A percentile compares a stretch with the other conserved stretches of the same genome.
These are phyloP conservation scores for Anguilla pacifica DNA, from an alignment of 2,797 vertebrate species.

Conservation along the genomic window DNA sequence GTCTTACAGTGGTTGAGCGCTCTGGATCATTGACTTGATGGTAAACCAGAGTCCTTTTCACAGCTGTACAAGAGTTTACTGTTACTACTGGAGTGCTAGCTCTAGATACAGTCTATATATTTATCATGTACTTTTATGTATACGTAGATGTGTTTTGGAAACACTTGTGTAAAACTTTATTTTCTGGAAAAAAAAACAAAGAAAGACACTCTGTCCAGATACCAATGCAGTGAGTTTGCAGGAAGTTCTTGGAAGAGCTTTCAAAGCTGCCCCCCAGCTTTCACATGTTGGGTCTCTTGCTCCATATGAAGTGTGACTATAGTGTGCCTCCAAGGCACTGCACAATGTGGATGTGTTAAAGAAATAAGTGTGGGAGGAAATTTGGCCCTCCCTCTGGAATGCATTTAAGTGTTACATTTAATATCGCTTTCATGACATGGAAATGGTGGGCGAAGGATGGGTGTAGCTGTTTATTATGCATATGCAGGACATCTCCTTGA, in stretches of 20 bases:
- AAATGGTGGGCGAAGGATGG: background rate
- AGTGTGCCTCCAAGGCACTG: background rate
- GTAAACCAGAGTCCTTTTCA: background rate
- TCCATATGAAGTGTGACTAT: background rate
- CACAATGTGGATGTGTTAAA: background rate
- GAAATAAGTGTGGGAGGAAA: background rate
- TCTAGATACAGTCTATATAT: too few species aligned
- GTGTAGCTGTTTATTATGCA: background rate
- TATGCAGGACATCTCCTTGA: background rate
- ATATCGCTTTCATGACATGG: background rate
- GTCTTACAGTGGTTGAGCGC: background rate
- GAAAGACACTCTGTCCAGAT: too few species aligned
- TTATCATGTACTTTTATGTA: too few species aligned
- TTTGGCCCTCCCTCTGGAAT: background rate
- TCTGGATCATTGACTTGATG: background rate
- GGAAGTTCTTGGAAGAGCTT: too few species aligned
- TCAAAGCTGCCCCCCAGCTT: background rate
- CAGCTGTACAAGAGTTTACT: background rate
- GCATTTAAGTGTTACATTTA: background rate
- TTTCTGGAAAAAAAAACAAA: background rate
- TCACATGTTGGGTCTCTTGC: background rate
- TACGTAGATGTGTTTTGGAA: background rate
- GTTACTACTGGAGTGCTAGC: background rate
- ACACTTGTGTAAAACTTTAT: background rate
- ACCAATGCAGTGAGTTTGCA: too few species aligned